Evolutionary conservation across 2,888 invertebrate genomes (phyloP).

Genomic region (Timema cristinae): DNA sequence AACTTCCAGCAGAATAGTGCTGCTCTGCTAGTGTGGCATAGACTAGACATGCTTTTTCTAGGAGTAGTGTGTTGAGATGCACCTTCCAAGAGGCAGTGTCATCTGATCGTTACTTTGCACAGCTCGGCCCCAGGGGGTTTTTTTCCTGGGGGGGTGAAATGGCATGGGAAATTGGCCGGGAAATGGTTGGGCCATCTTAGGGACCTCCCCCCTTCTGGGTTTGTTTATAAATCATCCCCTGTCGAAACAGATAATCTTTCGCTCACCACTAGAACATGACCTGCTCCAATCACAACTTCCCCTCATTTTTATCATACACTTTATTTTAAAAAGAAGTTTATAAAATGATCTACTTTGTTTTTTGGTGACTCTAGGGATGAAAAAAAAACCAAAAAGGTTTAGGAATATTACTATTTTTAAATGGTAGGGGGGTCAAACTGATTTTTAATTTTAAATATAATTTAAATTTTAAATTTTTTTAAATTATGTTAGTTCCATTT

Average conservation of each 20-base stretch:
- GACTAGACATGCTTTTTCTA: constrained; percentile 79
- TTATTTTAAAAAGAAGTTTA: too few species aligned
- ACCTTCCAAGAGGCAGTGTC: constrained; percentile 65
- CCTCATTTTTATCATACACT: too few species aligned
- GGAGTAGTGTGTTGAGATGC: constrained; percentile 71
- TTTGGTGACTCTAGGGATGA: too few species aligned
- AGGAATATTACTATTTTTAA: too few species aligned
- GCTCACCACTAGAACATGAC: neutral
- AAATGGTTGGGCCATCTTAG: constrained; percentile 74
- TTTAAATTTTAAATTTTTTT: too few species aligned
- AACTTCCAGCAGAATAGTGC: constrained; percentile 57
- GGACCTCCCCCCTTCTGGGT: constrained; percentile 62
- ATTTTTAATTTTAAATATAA: too few species aligned
- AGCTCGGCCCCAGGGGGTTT: constrained; percentile 30
- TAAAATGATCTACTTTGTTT: too few species aligned
- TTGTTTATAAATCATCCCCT: constrained; percentile 41
- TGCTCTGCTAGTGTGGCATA: constrained; percentile 77
- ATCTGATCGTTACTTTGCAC: constrained; percentile 53
- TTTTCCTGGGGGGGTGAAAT: constrained; percentile 48
- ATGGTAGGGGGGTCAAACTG: too few species aligned
- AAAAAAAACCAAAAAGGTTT: too few species aligned
- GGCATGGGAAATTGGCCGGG: constrained; percentile 79
- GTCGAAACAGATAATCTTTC: constrained; percentile 30
- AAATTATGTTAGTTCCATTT: too few species aligned
- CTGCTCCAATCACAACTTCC: neutral